phyloP scores from a whole-genome alignment of 2,888 invertebrate species.

The Lacanobia wlatinum region DNA sequence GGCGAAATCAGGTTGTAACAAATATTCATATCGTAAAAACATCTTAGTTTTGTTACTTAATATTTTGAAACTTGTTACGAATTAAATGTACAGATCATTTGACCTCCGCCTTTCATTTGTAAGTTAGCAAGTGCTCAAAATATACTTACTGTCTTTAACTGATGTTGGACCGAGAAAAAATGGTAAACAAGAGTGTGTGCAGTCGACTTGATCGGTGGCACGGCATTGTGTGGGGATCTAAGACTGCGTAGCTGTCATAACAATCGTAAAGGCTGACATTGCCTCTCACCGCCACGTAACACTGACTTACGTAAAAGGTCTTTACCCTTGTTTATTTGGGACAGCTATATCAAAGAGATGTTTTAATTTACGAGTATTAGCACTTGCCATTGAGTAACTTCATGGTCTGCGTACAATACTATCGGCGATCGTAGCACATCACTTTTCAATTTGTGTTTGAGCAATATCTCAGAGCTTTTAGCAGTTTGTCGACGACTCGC shows the following conservation, averaged over 20 bases:
- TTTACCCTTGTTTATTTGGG: slow-evolving; percentile 90
- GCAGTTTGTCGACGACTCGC: slow-evolving; percentile 67
- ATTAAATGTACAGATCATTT: slow-evolving; percentile 73
- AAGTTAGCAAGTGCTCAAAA: slow-evolving; percentile 58
- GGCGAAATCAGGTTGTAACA: slow-evolving; percentile 52
- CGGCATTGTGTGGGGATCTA: slow-evolving; percentile 71
- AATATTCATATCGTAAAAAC: slow-evolving; percentile 63
- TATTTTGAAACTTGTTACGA: slow-evolving; percentile 75
- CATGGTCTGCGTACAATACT: slow-evolving; percentile 74
- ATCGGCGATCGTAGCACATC: slow-evolving; percentile 73
- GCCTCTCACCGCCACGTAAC: slow-evolving; percentile 90
- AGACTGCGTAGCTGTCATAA: slow-evolving; percentile 80
- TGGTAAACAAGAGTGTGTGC: slow-evolving; percentile 45
- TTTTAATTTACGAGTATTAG: slow-evolving; percentile 86
- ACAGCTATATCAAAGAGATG: slow-evolving; percentile 85
- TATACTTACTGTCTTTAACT: slow-evolving; percentile 56
- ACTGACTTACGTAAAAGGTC: slow-evolving; percentile 87
- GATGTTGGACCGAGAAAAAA: slow-evolving; percentile 35
- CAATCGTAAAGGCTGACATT: slow-evolving; percentile 87
- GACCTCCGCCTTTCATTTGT: slow-evolving; percentile 76
- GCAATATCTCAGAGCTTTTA: slow-evolving; percentile 77
- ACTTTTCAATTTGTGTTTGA: slow-evolving; percentile 77
- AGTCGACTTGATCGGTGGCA: slow-evolving; percentile 55
- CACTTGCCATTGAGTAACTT: slow-evolving; percentile 81
- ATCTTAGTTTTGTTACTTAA: slow-evolving; percentile 70